A percentile compares a stretch with the other conserved stretches of the same genome.
These are phyloP conservation scores for Pterocles burchelli DNA, from an alignment of 2,113 vertebrate species.

Conservation along the genomic window DNA sequence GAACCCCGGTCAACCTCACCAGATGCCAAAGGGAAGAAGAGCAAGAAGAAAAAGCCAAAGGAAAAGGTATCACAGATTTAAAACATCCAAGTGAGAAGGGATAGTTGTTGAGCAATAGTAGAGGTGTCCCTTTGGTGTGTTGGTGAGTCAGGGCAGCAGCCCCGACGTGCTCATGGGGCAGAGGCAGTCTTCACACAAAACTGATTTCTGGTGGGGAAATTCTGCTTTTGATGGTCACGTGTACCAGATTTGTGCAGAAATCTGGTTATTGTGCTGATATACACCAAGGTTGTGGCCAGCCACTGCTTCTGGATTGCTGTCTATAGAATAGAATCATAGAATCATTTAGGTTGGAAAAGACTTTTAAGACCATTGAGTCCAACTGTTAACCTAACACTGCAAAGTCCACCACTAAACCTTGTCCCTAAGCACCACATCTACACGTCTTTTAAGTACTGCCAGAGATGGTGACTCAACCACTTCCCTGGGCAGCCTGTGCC, in stretches of 20 bases:
- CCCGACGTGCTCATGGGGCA: neutral
- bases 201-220: neutral
- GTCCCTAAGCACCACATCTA: no score
- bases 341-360: no score
- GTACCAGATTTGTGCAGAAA: neutral
- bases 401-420: no score
- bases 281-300: neutral
- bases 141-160: neutral
- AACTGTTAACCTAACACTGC: no score
- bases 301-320: neutral
- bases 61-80: conserved; percentile 81
- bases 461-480: no score
- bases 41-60: conserved; percentile 78
- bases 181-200: neutral
- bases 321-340: neutral
- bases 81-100: neutral
- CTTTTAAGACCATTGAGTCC: no score
- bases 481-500: no score
- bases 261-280: neutral
- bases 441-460: no score
- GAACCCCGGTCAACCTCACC: conserved; percentile 59
- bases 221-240: neutral
- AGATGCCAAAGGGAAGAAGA: conserved; percentile 72
- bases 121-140: neutral
- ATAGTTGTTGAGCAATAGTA: neutral